Conservation (phyloP, 1,140 invertebrate species). For the Spodoptera frugiperda region DNA sequence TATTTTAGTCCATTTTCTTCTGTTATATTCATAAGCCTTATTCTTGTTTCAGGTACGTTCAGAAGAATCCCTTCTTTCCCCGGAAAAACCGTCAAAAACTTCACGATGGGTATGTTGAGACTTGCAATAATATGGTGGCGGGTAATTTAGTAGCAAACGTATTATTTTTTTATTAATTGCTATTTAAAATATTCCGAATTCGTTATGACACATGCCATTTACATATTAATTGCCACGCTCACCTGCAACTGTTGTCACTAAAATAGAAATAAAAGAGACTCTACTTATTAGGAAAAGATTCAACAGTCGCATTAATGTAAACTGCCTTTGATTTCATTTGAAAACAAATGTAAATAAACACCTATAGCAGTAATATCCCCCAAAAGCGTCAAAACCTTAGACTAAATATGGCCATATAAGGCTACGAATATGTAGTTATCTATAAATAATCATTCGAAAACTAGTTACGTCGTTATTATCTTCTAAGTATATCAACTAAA, state of each 20-base stretch:
- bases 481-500: conserved; percentile 38
- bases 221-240: not conserved
- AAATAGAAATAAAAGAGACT: not conserved
- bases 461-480: not conserved
- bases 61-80: conserved; percentile 78
- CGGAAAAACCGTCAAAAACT: conserved; percentile 74
- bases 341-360: too few relatives aligned
- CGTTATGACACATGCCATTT: not conserved
- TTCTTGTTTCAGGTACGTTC: conserved; percentile 77
- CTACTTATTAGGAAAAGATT: too few relatives aligned
- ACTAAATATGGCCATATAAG: not conserved
- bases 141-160: conserved; percentile 49
- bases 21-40: not conserved
- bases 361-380: too few relatives aligned
- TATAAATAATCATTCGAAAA: conserved; percentile 17
- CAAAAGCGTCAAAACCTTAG: not conserved
- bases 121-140: conserved; percentile 62
- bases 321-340: too few relatives aligned
- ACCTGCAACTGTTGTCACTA: not conserved
- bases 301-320: too few relatives aligned
- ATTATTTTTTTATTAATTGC: not conserved
- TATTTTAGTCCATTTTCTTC: not conserved
- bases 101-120: conserved; percentile 81
- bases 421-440: not conserved
- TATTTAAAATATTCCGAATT: not conserved